A percentile compares a stretch with the other conserved stretches of the same genome.
phyloP scores from a whole-genome alignment of 2,888 invertebrate species.

The Vannuccia rotundouncinata region DNA sequence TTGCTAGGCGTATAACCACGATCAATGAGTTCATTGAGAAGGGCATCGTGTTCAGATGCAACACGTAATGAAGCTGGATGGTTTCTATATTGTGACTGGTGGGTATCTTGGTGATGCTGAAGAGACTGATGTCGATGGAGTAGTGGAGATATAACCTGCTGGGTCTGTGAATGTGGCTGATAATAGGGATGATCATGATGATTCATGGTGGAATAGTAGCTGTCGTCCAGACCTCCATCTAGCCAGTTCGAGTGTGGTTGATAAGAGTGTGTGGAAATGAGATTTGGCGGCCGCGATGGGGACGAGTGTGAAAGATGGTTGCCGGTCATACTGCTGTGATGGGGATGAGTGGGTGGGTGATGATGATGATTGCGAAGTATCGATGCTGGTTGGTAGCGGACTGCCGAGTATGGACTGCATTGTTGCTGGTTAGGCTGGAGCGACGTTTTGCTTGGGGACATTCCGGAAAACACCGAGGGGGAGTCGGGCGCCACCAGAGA shows the following conservation, averaged over 20 bases:
- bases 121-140: not conserved
- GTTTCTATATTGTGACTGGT: not conserved
- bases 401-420: not conserved
- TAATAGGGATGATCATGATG: not conserved
- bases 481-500: not conserved
- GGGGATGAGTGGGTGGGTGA: not conserved
- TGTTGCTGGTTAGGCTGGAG: not conserved
- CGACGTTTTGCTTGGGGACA: not conserved
- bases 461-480: not conserved
- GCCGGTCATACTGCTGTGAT: not conserved
- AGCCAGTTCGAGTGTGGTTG: not conserved
- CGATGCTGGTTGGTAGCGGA: not conserved
- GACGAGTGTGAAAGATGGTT: not conserved
- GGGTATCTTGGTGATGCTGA: not conserved
- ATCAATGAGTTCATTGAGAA: slow-evolving; percentile 17
- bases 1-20: not conserved
- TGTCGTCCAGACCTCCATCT: not conserved
- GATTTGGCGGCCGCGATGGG: not conserved
- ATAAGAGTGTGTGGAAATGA: not conserved
- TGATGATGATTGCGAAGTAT: not conserved
- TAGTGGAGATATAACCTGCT: not conserved
- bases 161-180: not conserved
- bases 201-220: not conserved
- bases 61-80: not conserved
- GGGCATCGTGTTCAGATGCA: slow-evolving; percentile 4